Base-by-base conservation (phyloP, 2,888 invertebrate species). In the Drosophila leonis region DNA sequence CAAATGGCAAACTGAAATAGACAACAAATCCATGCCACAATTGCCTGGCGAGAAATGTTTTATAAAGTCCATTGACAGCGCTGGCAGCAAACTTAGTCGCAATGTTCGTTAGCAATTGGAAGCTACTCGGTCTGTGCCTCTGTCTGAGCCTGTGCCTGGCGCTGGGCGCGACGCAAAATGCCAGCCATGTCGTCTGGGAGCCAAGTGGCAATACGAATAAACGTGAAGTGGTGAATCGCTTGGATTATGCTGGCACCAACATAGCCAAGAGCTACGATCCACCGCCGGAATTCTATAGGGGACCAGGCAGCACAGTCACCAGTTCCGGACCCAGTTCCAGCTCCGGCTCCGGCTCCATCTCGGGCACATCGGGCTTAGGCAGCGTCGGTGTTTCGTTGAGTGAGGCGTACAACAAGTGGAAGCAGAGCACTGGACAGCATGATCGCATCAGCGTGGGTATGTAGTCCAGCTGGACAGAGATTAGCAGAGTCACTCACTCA, bases 371-470 rank as follows among this genome's bases (percentile, higher is more conserved):
- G 13, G 59, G 18, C 69, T 57, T 72, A 71, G 77, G 70, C 62
- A 83, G 54, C 41, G 75, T 77, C 29, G 82, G 81, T 9, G 74
- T 78, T 15, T 78, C 72, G 52, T 77, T 87, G 7, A 82, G 79
- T 27, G 83, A 77, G 54, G 70, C 83, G 4, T 88, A 90, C 68
- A 88, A 76, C 68, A 88, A 80, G 64, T 91, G 91, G 91, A 85
- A 90, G 8, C 79, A 80, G 24, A 66, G 67, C 15, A 46, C 57
- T n/a, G 76, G 73, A 10, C 37, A 80, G 10, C 88, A 90, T 69
- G 88, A 91, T 42, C 78, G 91, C 37, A 92, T 91, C 20, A 91
- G 91, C 69, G 91, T 91, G 76, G 91, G 92, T 91, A 74, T 75
- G 90, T 79, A n/a, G 12, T 2, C 7, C 15, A 39, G n/a, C 7